Evolutionary conservation across 2,888 invertebrate genomes (phyloP), one percentile per base, ranked within the genome.

Genomic region (Tolmerus cingulatus): DNA sequence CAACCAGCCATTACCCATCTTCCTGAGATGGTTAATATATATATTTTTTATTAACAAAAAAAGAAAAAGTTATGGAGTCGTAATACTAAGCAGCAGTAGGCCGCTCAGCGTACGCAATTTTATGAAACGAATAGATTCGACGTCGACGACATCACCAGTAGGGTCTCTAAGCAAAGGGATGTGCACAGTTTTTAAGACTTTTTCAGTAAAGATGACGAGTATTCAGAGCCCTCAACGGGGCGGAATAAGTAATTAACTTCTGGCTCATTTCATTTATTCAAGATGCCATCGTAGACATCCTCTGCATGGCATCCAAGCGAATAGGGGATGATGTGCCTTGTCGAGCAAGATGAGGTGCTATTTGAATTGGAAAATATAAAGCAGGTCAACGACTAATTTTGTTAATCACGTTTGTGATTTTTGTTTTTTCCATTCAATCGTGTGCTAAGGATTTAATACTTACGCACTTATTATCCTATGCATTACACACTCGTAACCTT

Each of bases 231-330:
- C 79, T 79, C 30, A 16, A 51, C 46, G 19, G 66, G 9, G 23
- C 51, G 51, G 51, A 79, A 79, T 79, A 79, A 55, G 82, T 82
- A 82, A 82, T 82, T 82, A 82, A 82, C 82, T 82, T 34, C 82
- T 82, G 37, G 37, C 19, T 82, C 82, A 82, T 82, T 82, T 82
- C 57, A 55, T 82, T 55, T 37, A 82, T 82, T 82, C 82, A 57
- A 82, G 82, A 82, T 57, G 40, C 40, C 37, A 82, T 82, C 30
- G 79, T 34, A 79, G 51, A 79, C 46, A 23, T 27, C 16, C 51
- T 51, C 51, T 51, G 27, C 51, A 27, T 79, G 79, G 23, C 5
- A 27, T 79, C 5, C n/a, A 27, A 76, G 55, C 14, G n/a, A 51
- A 46, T 51, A 5, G 51, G 14, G 23, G 12, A 30, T 27, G 16